These are phyloP conservation scores for Betta splendens DNA, from an alignment of 2,797 vertebrate genomes.

Conservation along the genomic window DNA sequence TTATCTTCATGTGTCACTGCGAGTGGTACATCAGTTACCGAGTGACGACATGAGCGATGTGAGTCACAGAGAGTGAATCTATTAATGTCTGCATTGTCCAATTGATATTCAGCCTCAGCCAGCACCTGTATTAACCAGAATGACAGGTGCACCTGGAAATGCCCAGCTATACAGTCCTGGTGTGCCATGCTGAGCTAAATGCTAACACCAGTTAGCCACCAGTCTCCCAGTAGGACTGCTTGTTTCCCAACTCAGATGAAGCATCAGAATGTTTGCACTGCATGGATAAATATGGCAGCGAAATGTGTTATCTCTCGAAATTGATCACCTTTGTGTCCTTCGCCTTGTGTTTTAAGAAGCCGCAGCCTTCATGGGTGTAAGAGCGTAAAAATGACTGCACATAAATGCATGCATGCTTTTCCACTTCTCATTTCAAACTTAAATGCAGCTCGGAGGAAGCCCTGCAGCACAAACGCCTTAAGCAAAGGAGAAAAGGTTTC, in stretches of 20 bases:
- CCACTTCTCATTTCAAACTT: conserved; percentile 56
- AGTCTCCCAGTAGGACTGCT: not conserved
- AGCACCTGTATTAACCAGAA: not conserved
- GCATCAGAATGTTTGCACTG: not conserved
- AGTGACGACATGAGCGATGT: no score
- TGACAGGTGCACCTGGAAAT: not conserved
- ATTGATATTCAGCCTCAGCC: not conserved
- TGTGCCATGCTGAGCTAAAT: no score
- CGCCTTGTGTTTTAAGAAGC: conserved; percentile 2
- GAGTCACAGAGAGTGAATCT: not conserved
- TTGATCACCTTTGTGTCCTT: not conserved
- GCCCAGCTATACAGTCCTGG: no score
- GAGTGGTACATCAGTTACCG: not conserved
- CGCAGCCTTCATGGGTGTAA: conserved; percentile 1
- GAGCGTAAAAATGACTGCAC: not conserved
- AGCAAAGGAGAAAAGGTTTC: conserved; percentile 41
- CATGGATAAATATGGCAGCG: no score
- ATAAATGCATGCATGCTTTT: conserved; percentile 26
- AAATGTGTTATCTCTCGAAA: not conserved
- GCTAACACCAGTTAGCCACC: not conserved
- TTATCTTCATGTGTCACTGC: not conserved
- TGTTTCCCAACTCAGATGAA: not conserved
- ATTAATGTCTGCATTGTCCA: not conserved
- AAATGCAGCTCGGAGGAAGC: conserved; percentile 64
- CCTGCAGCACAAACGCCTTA: conserved; percentile 53